Percentiles rank a stretch among this genome's conserved stretches.
Evolutionary conservation across 2,797 vertebrate genomes (phyloP).

Genomic region (Limnodromus scolopaceus): DNA sequence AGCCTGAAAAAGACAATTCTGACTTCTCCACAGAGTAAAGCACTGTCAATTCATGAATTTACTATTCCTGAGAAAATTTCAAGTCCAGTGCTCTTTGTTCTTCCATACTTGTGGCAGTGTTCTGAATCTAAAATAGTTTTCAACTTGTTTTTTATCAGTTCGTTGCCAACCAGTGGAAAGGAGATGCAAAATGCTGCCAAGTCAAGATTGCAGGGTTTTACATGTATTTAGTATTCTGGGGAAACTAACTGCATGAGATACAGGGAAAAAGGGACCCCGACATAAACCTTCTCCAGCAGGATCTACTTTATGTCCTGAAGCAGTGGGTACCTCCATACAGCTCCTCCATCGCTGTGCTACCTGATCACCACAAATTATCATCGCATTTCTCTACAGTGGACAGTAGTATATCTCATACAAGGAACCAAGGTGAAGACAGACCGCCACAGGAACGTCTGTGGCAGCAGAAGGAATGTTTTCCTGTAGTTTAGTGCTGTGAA

Average conservation of each 20-base stretch:
- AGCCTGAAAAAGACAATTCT: not conserved
- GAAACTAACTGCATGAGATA: not conserved
- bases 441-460: not conserved
- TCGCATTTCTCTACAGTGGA: not conserved
- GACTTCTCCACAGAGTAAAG: not conserved
- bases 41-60: not conserved
- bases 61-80: not conserved
- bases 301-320: not conserved
- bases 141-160: constrained; percentile 9
- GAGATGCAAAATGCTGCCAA: constrained; percentile 16
- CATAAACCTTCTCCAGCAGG: not conserved
- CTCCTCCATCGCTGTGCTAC: not conserved
- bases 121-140: constrained; percentile 29
- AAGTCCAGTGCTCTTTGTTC: not conserved
- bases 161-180: not conserved
- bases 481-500: not conserved
- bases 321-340: not conserved
- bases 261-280: not conserved
- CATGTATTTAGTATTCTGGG: not conserved
- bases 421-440: not conserved
- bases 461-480: not conserved
- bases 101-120: not conserved
- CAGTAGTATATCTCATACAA: not conserved
- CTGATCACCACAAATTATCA: not conserved
- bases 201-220: not conserved